Conservation (phyloP, 2,888 invertebrate genomes). For the Maniola hyperantus region DNA sequence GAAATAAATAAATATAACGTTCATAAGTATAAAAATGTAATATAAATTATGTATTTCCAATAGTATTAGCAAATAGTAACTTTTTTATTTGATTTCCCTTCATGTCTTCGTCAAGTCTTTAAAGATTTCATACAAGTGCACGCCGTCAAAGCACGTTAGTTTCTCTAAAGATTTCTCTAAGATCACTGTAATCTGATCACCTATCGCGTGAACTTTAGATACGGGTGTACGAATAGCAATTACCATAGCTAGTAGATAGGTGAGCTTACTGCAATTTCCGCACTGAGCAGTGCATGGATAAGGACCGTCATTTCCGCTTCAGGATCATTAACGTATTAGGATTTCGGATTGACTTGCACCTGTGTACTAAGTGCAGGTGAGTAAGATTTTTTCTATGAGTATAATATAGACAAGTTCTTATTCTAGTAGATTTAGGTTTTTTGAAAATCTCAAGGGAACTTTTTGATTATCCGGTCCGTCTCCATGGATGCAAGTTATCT, state of each 20-base stretch:
- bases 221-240: constrained; percentile 36
- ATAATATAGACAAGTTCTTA: background rate
- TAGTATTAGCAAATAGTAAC: no score
- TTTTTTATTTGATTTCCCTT: no score
- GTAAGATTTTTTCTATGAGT: background rate
- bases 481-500: no score
- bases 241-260: constrained; percentile 40
- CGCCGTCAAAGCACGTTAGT: background rate
- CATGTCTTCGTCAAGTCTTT: no score
- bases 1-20: no score
- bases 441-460: no score
- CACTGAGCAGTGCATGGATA: constrained; percentile 40
- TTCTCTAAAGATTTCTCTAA: constrained; percentile 5
- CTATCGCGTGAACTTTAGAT: constrained; percentile 22
- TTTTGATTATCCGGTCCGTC: no score
- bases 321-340: constrained; percentile 36
- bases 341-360: constrained; percentile 22
- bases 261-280: constrained; percentile 50
- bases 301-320: constrained; percentile 44
- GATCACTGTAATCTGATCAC: constrained; percentile 15
- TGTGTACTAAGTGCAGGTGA: background rate
- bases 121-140: no score
- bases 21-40: no score
- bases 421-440: no score
- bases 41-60: no score